Conservation (phyloP, 2,888 invertebrate species). For the Yponomeuta cagnagella region DNA sequence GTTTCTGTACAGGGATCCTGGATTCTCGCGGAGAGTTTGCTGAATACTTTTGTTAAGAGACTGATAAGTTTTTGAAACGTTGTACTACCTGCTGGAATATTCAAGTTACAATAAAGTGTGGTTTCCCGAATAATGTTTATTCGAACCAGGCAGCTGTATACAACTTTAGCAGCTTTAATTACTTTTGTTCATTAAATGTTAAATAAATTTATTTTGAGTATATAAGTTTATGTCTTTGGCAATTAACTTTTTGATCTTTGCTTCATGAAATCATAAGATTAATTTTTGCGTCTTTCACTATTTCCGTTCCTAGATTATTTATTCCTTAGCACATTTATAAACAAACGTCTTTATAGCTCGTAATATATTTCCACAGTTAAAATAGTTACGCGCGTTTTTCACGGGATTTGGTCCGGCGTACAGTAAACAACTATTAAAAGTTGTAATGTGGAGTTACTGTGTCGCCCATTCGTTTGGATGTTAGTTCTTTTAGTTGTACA, state of each 20-base stretch:
- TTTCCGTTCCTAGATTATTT: background rate
- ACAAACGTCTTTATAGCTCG: background rate
- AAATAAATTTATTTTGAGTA: background rate
- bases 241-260: background rate
- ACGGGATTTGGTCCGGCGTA: background rate
- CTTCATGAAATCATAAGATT: background rate
- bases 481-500: slow-evolving; percentile 3
- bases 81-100: no score
- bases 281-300: background rate
- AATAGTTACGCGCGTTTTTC: background rate
- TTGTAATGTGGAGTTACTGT: slow-evolving; percentile 17
- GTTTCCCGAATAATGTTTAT: no score
- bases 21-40: no score
- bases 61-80: no score
- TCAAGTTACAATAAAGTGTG: no score
- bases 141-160: no score
- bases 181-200: background rate
- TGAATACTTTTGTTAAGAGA: no score
- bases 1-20: no score
- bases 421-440: slow-evolving; percentile 10
- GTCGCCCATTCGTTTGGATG: background rate
- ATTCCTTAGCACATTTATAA: background rate
- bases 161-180: no score
- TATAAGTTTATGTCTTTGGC: background rate
- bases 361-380: background rate